A percentile compares a stretch with the other conserved stretches of the same genome.
Conservation (phyloP, 2,888 invertebrate species). For the Nezara viridula region DNA sequence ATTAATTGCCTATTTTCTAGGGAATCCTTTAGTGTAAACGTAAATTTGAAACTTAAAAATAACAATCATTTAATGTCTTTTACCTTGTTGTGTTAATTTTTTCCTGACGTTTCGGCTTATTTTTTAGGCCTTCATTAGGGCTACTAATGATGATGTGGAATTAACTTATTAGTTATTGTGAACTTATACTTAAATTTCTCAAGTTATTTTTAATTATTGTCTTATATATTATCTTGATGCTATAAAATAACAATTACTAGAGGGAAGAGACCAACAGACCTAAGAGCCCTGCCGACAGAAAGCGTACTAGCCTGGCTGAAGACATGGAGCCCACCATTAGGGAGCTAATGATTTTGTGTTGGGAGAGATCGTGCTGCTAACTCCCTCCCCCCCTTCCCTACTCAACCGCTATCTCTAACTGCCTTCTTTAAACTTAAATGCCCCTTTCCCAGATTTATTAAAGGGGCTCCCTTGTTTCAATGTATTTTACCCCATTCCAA, state of each 20-base stretch:
- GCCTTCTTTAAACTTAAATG: conserved; percentile 16
- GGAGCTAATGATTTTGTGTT: conserved; percentile 51
- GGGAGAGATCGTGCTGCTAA: not conserved
- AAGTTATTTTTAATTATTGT: too few relatives aligned
- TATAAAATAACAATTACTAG: not conserved
- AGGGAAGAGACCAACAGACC: not conserved
- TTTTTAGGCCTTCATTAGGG: too few relatives aligned
- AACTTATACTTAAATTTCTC: too few relatives aligned
- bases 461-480: not conserved
- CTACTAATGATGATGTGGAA: too few relatives aligned
- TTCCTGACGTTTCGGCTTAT: too few relatives aligned
- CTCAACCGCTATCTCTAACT: conserved; percentile 34
- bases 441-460: not conserved
- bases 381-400: not conserved
- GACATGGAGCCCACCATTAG: not conserved
- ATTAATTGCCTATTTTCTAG: too few relatives aligned
- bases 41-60: too few relatives aligned
- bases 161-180: too few relatives aligned
- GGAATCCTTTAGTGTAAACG: too few relatives aligned
- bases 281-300: not conserved
- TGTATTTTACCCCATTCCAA: conserved; percentile 2
- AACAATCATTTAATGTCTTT: too few relatives aligned
- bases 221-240: too few relatives aligned
- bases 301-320: not conserved
- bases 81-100: too few relatives aligned